Evolutionary conservation across 2,888 invertebrate genomes (phyloP), one percentile per base, ranked within the genome.

Genomic region (Aquatica leii): DNA sequence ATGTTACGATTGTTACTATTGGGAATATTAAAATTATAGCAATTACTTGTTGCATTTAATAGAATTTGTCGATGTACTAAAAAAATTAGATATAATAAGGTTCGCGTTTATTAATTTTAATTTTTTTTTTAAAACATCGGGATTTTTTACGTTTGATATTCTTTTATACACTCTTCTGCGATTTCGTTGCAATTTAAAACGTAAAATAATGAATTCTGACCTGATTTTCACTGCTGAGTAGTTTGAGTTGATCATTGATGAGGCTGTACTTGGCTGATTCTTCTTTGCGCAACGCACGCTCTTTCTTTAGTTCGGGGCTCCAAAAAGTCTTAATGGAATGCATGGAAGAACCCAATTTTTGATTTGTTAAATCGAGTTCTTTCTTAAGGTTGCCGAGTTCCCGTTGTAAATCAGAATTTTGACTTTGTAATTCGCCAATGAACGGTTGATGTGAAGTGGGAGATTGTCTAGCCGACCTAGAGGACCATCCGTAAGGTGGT

Each of bases 301-400:
- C 98, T 84, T 98, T 97, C 85, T 99, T 99, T 82, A 99, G 86
- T 85, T 99, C 99, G 15, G 99, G 99, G 80, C 97, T 97, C 99
- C 99, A 99, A 84, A 99, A 99, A 59, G 98, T 98, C 86, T 98
- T 98, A 83, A 99, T 99, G 84, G 97, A 97, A 85, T 98, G 98
- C 98, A 99, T 99, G 77, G 95, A 95, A 80, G 97, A 97, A 81
- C 96, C 95, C 76, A 98, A 87, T 84, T 98, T 98, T 84, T 98
- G 97, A 83, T 97, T 97, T 71, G 97, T 96, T 79, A 96, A 86
- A 85, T 97, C 97, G 78, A 97, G 86, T 80, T 97, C 97, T 81
- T 95, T 94, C 83, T 95, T 95, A 72, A 96, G 87, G 81, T 93
- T 94, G 55, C 89, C 90, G 80, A 97, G 88, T 82, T 98, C 97